Evolutionary conservation across 2,888 invertebrate genomes (phyloP), one percentile per base, ranked within the genome.

Genomic region (Torymus auratus): DNA sequence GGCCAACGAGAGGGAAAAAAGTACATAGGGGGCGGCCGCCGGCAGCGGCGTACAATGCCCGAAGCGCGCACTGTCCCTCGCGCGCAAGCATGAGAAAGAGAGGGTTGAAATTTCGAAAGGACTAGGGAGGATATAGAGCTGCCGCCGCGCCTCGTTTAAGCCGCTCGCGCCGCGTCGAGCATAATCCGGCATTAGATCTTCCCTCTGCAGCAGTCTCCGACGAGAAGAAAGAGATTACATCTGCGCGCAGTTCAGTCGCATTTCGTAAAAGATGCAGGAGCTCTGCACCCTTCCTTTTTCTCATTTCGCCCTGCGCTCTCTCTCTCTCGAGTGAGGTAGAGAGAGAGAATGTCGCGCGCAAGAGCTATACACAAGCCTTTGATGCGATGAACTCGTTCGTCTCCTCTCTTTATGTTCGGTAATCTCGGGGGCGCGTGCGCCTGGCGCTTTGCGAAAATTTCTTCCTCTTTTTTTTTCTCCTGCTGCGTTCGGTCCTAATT

Each of bases 181-280:
- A 53, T 80, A 82, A 82, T 82, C 78, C 80, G 62, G 74, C 78
- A 80, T 78, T 82, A 82, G 80, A 78, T 82, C 73, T 78, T 41
- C 41, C 41, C 41, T 41, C 41, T 7, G 41, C 68, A 14, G 41
- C 1, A 7, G 41, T 41, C 41, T 41, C 5, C 41, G 7, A 7
- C 7, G 50, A 17, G 67, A 75, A 78, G 78, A 76, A 80, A 78
- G 77, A 82, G 82, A 82, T 82, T 82, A 82, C 80, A 82, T 80
- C 80, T 82, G 74, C 78, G 74, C 78, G 77, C 82, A 73, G 77
- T 80, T 80, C 73, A 71, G 82, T 79, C 82, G 82, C 77, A 70
- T 80, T 76, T 80, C 55, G 65, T 77, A 69, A 78, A 79, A 77
- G 79, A 80, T 77, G 76, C 79, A 73, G 41, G 75, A 71, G 70